Evolutionary conservation across 2,888 invertebrate species (phyloP), one percentile per base, ranked within the genome.

Genomic region (Sinohyriopsis cumingii): DNA sequence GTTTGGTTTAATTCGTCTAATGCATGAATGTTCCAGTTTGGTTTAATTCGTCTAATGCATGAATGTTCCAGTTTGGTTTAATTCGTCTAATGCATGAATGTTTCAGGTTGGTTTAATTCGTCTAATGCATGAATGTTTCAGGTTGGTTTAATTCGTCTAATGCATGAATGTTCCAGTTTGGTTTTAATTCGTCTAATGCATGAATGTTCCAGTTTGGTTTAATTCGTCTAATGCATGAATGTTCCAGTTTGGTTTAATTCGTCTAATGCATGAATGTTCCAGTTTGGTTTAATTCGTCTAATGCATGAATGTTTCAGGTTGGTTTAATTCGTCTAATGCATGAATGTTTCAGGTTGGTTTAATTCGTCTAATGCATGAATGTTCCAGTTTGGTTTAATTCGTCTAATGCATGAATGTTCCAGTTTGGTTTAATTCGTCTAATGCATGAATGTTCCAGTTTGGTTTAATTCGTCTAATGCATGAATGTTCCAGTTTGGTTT

Each of bases 281-380:
- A 86, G 85, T 67, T 82, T 55, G 83, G 83, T 22, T 74, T 82
- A 24, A 80, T 81, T 20, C 82, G 83, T 15, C 68, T 33, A 33
- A 33, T 7, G 33, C 7, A 33, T 33, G 33, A 33, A 33, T 33
- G 7, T 9, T 33, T 7, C 7, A 33, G 33, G 0, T 33, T 33
- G 1, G 1, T 33, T 7, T 33, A 7, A 33, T 33, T 33, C 33
- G 0, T 33, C 9, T 45, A 45, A 45, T 45, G 15, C 45, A 45
- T 45, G 45, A 12, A 45, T 45, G 45, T 63, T 55, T 9, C 63
- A 86, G 85, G 68, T 82, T 55, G 83, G 83, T 22, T 74, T 82
- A 24, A 80, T 81, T 20, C 82, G 83, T 15, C 68, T 33, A 33
- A 33, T 7, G 33, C 7, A 33, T 33, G 33, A 33, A 33, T 33